Evolutionary conservation across 2,113 vertebrate genomes (phyloP).

Genomic region (Perca fluviatilis): DNA sequence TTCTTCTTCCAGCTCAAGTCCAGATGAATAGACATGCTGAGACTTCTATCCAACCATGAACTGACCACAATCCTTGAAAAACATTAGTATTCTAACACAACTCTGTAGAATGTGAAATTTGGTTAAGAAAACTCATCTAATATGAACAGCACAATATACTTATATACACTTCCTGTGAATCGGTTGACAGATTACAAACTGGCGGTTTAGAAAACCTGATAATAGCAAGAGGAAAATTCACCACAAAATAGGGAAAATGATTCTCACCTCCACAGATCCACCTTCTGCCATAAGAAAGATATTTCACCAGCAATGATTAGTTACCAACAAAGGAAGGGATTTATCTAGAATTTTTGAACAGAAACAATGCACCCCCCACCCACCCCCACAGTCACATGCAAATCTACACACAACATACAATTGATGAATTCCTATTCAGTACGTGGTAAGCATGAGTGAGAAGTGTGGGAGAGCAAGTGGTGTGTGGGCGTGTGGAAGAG

Average conservation of each 20-base stretch:
- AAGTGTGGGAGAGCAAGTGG: conserved; percentile 74
- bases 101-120: neutral
- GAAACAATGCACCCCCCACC: neutral
- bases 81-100: neutral
- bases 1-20: neutral
- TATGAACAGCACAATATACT: neutral
- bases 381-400: conserved; percentile 15
- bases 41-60: conserved; percentile 7
- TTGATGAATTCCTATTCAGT: conserved; percentile 55
- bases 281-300: conserved; percentile 30
- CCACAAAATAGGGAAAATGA: neutral
- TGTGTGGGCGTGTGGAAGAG: conserved; percentile 77
- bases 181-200: neutral
- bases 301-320: conserved; percentile 1
- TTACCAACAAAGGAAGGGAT: conserved; percentile 14
- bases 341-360: conserved; percentile 14
- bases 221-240: neutral
- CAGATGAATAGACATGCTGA: conserved; percentile 5
- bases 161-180: neutral
- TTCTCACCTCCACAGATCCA: conserved; percentile 9
- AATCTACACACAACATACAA: conserved; percentile 15
- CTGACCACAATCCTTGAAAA: neutral
- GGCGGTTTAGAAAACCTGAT: neutral
- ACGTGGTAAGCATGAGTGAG: conserved; percentile 67
- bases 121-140: neutral